Conservation (phyloP, 2,113 vertebrate genomes). For the Hucho hucho region DNA sequence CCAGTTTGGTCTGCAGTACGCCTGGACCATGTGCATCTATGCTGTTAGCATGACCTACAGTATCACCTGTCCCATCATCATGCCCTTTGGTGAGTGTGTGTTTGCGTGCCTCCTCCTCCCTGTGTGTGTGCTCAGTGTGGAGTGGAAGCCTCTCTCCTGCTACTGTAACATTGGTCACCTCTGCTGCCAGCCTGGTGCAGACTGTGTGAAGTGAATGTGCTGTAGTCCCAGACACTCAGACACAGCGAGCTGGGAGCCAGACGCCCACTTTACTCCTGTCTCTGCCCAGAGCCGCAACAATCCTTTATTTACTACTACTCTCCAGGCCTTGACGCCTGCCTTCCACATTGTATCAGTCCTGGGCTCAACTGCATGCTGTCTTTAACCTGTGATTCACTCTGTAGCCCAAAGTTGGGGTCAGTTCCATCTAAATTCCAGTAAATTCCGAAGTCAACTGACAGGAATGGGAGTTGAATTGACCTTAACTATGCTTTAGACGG, state of each 20-base stretch:
- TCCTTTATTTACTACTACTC: constrained; percentile 64
- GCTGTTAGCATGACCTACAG: constrained; percentile 94
- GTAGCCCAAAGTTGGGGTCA: background rate
- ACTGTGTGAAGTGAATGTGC: constrained; percentile 64
- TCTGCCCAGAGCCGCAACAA: constrained; percentile 55
- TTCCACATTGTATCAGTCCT: background rate
- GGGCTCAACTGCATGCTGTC: background rate
- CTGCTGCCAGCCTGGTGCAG: constrained; percentile 58
- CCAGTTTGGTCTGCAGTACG: constrained; percentile 94
- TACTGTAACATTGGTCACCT: constrained; percentile 51
- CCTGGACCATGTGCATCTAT: constrained; percentile 96
- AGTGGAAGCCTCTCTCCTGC: constrained; percentile 24
- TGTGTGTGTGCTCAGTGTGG: background rate
- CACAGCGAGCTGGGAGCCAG: constrained; percentile 67
- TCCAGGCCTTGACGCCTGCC: constrained; percentile 12
- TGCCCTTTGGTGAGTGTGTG: constrained; percentile 87
- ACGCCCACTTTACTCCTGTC: constrained; percentile 75
- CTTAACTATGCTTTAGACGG: background rate
- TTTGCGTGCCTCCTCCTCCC: background rate
- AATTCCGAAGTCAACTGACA: too few species aligned
- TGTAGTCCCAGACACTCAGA: constrained; percentile 68
- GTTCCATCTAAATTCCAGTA: too few species aligned
- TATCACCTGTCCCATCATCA: constrained; percentile 93
- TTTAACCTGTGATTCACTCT: background rate
- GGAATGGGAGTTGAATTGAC: too few species aligned